Percentiles rank a stretch among this genome's conserved stretches.
These are phyloP conservation scores for Pachydiplax longipennis DNA, from an alignment of 2,888 invertebrate species.

Conservation along the genomic window DNA sequence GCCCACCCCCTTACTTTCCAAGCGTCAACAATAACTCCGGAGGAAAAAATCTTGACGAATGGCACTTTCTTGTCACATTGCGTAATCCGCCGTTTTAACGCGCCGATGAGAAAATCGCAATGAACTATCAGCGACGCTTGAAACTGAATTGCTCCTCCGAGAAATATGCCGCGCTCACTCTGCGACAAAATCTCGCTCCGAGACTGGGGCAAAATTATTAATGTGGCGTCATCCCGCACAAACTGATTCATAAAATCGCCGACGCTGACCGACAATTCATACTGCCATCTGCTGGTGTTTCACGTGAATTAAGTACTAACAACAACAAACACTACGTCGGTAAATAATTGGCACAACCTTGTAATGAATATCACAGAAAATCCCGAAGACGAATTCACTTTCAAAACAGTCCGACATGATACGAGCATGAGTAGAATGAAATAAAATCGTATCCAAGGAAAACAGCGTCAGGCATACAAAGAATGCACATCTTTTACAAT, in stretches of 20 bases:
- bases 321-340: constrained; percentile 11
- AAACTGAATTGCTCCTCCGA: background rate
- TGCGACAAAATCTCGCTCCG: background rate
- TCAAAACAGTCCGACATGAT: too few relatives aligned
- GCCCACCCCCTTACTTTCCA: background rate
- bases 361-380: background rate
- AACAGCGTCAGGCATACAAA: too few relatives aligned
- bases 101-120: background rate
- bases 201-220: background rate
- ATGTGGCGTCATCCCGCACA: background rate
- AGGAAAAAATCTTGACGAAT: constrained; percentile 19
- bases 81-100: constrained; percentile 10
- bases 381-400: too few relatives aligned
- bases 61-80: constrained; percentile 36
- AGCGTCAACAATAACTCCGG: constrained; percentile 24
- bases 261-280: background rate
- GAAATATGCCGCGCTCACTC: background rate
- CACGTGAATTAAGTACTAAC: background rate
- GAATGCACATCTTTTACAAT: too few relatives aligned
- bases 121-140: background rate
- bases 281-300: constrained; percentile 22
- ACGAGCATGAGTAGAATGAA: too few relatives aligned
- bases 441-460: too few relatives aligned
- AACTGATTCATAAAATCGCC: background rate
- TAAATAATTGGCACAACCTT: background rate